Conservation (phyloP, 2,113 vertebrate genomes). For the Lipophrys pholis region DNA sequence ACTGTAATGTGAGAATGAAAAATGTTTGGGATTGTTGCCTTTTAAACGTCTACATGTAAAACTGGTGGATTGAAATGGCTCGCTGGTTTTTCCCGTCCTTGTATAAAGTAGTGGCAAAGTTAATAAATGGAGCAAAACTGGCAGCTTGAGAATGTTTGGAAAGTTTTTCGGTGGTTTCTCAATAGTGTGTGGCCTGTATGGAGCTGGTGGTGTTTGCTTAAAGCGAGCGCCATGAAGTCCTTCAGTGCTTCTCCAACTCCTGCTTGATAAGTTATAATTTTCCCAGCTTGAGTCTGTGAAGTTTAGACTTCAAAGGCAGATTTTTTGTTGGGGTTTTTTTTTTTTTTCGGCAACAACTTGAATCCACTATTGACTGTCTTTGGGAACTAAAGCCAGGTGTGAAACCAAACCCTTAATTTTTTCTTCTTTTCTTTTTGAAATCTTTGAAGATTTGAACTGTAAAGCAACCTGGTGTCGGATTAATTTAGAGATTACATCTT, state of each 20-base stretch:
- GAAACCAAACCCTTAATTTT: not conserved
- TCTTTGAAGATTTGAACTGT: not conserved
- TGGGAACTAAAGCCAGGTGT: conserved; percentile 41
- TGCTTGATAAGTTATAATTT: conserved; percentile 15
- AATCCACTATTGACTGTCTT: conserved; percentile 17
- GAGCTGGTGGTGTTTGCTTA: conserved; percentile 35
- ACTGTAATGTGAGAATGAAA: conserved; percentile 16
- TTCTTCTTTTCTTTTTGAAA: no score
- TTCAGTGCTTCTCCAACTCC: not conserved
- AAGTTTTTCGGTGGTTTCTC: conserved; percentile 25
- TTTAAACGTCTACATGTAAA: conserved; percentile 3
- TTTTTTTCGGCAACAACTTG: not conserved
- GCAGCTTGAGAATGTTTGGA: conserved; percentile 38
- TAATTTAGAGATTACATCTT: conserved; percentile 33
- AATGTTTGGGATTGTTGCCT: conserved; percentile 21
- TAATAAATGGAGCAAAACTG: conserved; percentile 38
- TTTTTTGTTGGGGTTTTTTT: no score
- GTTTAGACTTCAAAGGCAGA: conserved; percentile 39
- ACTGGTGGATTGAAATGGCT: conserved; percentile 25
- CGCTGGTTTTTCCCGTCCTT: conserved; percentile 22
- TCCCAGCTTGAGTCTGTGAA: conserved; percentile 6
- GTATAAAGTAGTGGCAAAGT: conserved; percentile 56
- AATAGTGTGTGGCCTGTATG: conserved; percentile 25
- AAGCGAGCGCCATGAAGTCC: conserved; percentile 9
- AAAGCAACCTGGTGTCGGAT: conserved; percentile 13